Evolutionary conservation across 2,797 vertebrate genomes (phyloP).

Genomic region (Oryzias sinensis): DNA sequence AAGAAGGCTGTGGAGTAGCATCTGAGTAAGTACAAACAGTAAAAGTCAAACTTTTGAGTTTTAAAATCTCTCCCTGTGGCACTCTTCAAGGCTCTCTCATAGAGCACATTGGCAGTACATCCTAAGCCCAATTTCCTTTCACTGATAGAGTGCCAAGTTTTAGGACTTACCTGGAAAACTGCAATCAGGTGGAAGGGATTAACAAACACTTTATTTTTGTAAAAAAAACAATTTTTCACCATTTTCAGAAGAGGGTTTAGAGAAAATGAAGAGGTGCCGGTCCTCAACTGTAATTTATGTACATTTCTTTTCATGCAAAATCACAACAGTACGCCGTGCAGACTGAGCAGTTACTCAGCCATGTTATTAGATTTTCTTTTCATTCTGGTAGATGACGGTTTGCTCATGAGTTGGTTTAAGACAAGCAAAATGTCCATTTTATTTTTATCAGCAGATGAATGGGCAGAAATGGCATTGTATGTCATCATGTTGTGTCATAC

Average conservation of each 20-base stretch:
- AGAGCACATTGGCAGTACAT: constrained; percentile 50
- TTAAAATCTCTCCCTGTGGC: constrained; percentile 29
- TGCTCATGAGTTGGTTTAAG: constrained; percentile 32
- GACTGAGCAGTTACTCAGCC: constrained; percentile 74
- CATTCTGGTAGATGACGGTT: constrained; percentile 29
- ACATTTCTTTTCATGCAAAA: constrained; percentile 65
- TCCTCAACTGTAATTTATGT: constrained; percentile 71
- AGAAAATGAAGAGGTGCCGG: constrained; percentile 61
- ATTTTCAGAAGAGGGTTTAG: constrained; percentile 51
- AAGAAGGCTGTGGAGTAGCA: constrained; percentile 7
- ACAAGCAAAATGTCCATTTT: constrained; percentile 43
- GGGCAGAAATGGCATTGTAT: constrained; percentile 39
- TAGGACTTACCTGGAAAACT: constrained; percentile 64
- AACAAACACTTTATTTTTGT: constrained; percentile 53
- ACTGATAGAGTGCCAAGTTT: constrained; percentile 56
- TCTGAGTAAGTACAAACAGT: constrained; percentile 20
- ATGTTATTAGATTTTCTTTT: constrained; percentile 77
- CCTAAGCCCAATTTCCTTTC: constrained; percentile 54
- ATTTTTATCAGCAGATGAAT: constrained; percentile 34
- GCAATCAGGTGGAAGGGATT: constrained; percentile 61
- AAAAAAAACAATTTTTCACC: constrained; percentile 46
- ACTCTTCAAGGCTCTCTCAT: constrained; percentile 39
- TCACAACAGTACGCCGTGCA: constrained; percentile 70
- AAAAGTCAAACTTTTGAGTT: constrained; percentile 37
- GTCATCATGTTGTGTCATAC: constrained; percentile 52